Base-by-base conservation (phyloP, 2,888 invertebrate species). In the Zele albiditarsus region DNA sequence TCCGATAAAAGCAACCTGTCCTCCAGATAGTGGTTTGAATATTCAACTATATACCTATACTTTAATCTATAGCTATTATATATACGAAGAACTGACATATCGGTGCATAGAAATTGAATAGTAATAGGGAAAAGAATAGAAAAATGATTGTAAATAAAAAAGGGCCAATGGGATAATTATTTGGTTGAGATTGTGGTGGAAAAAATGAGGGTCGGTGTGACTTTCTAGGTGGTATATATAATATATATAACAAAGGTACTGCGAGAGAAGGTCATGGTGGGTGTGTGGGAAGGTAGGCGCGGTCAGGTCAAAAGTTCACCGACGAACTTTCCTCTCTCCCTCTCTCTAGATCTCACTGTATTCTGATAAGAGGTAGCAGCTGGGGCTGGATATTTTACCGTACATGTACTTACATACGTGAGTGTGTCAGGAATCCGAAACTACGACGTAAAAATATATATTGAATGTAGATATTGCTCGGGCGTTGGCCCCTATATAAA, bases 271-370 rank as follows among this genome's bases (percentile, higher is more conserved):
- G 77, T 78, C 78, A 76, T 70, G 53, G 70, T 42, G 58, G 71
- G 66, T 76, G 74, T 53, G 53, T 53, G 53, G n/a, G 20, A 53
- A 74, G 76, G 76, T 74, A 74, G 75, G 70, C 68, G 75, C 72
- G 77, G 78, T 80, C 76, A 75, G 81, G 81, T 82, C 81, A 82
- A 82, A 82, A 82, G 81, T 82, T 82, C 81, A 82, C 81, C 80
- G 78, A 77, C 78, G 80, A 78, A 82, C 78, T 80, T 78, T 73
- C 77, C 70, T 73, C 67, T 68, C 20, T 8, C 53, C 8, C 23
- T 6, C 20, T 20, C n/a, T 53, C 8, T 20, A 20, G n/a, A 8
- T 20, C 53, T 53, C 20, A 4, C 20, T n/a, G 53, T 53, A 23
- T 53, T 57, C 68, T 57, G 66, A 70, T 60, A 60, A 72, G 63